Evolutionary conservation across 2,888 invertebrate genomes (phyloP).

Genomic region (Falcaria lacertinaria): DNA sequence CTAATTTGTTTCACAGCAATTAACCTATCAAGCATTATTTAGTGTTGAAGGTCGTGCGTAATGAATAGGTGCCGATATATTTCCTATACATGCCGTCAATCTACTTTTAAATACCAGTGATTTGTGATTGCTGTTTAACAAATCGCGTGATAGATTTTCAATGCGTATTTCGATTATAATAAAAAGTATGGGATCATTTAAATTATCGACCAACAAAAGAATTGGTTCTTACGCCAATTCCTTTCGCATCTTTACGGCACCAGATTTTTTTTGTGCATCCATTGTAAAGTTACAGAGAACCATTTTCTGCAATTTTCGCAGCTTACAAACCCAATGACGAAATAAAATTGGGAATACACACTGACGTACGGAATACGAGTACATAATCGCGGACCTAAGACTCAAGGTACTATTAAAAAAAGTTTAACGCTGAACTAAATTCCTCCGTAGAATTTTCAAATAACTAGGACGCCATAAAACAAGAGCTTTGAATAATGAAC

Average conservation of each 20-base stretch:
- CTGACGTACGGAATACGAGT: too few relatives aligned
- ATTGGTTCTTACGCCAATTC: slow-evolving; percentile 41
- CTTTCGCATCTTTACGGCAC: slow-evolving; percentile 46
- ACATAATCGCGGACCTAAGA: too few relatives aligned
- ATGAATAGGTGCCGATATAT: slow-evolving; percentile 51
- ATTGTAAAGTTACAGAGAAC: slow-evolving; percentile 37
- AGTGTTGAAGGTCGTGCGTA: slow-evolving; percentile 64
- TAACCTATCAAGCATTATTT: slow-evolving; percentile 73
- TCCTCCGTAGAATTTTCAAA: slow-evolving; percentile 12
- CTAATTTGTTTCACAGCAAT: slow-evolving; percentile 70
- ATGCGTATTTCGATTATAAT: slow-evolving; percentile 26
- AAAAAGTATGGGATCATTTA: slow-evolving; percentile 38
- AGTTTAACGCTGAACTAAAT: too few relatives aligned
- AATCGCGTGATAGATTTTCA: slow-evolving; percentile 31
- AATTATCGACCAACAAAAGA: slow-evolving; percentile 54
- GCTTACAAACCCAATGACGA: slow-evolving; percentile 3
- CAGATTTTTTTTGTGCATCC: slow-evolving; percentile 45
- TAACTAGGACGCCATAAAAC: slow-evolving; percentile 42
- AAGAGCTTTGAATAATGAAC: slow-evolving; percentile 44
- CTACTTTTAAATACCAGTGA: slow-evolving; percentile 32
- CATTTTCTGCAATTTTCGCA: slow-evolving; percentile 5
- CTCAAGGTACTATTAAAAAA: too few relatives aligned
- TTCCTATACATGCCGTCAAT: slow-evolving; percentile 43
- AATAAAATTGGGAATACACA: too few relatives aligned
- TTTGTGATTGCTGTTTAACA: slow-evolving; percentile 19